These are phyloP conservation scores for Salmo trutta DNA, from an alignment of 2,797 vertebrate genomes.

Conservation along the genomic window DNA sequence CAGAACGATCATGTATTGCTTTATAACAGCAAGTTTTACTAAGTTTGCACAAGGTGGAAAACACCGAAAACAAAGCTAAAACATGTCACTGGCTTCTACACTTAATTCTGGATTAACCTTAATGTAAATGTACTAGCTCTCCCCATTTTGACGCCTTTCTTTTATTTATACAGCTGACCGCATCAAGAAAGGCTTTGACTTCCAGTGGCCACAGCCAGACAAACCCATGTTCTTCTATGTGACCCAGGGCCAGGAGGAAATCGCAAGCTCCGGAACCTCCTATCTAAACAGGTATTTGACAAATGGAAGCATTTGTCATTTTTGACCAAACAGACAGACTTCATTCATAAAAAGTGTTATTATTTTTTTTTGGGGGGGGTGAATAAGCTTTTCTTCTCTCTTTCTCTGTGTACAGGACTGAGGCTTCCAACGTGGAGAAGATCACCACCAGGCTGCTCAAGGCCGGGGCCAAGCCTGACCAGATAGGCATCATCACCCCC, in stretches of 20 bases:
- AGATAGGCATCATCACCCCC: slow-evolving; percentile 98
- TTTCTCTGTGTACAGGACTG: slow-evolving; percentile 78
- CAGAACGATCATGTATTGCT: too few relatives aligned
- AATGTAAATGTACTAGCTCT: not conserved
- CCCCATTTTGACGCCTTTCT: not conserved
- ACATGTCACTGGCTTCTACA: not conserved
- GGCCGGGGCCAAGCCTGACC: slow-evolving; percentile 95
- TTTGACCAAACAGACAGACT: not conserved
- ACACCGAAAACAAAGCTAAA: too few relatives aligned
- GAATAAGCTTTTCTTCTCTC: not conserved
- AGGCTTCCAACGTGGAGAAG: slow-evolving; percentile 97
- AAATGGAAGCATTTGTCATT: not conserved
- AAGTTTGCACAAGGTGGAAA: too few relatives aligned
- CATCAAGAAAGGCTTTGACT: slow-evolving; percentile 98
- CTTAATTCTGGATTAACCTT: not conserved
- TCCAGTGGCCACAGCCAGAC: slow-evolving; percentile 98
- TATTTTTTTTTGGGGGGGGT: not conserved
- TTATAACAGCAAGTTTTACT: too few relatives aligned
- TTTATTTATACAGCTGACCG: slow-evolving; percentile 82
- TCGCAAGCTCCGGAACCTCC: slow-evolving; percentile 97
- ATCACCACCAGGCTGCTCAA: slow-evolving; percentile 96
- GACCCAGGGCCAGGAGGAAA: slow-evolving; percentile 98
- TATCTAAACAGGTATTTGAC: slow-evolving; percentile 91
- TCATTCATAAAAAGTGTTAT: not conserved
- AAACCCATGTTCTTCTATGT: slow-evolving; percentile 99